Conservation (phyloP, 2,888 invertebrate species). For the Nomada lathburiana region DNA sequence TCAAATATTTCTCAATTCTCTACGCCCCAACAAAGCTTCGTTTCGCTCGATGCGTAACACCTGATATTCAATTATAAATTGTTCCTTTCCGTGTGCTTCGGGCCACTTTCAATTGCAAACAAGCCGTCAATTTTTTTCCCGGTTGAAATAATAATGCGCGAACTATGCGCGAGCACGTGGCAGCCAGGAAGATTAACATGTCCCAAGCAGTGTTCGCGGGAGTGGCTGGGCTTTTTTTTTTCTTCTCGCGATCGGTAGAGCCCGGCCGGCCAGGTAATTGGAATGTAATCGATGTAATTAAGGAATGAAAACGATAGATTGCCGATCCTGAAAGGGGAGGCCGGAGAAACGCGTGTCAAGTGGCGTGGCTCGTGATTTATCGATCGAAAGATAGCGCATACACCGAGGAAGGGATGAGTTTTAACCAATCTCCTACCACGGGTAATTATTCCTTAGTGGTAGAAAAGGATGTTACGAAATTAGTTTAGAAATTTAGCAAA, state of each 20-base stretch:
- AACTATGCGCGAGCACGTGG: conserved; percentile 24
- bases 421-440: conserved; percentile 1
- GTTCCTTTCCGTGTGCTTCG: not conserved
- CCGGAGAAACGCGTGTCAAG: conserved; percentile 42
- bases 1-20: conserved; percentile 26
- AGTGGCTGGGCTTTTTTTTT: conserved; percentile 48
- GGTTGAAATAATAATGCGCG: conserved; percentile 23
- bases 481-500: no score
- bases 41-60: conserved; percentile 28
- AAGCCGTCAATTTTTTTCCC: conserved; percentile 27
- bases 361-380: conserved; percentile 54
- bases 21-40: conserved; percentile 3
- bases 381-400: conserved; percentile 39
- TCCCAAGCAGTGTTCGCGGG: conserved; percentile 49
- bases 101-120: conserved; percentile 17
- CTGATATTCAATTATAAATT: conserved; percentile 21
- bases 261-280: conserved; percentile 67
- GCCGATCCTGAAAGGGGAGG: conserved; percentile 39
- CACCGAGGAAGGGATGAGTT: conserved; percentile 47
- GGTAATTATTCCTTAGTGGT: not conserved
- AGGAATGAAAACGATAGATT: conserved; percentile 67
- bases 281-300: conserved; percentile 74
- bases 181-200: conserved; percentile 61
- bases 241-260: conserved; percentile 42
- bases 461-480: not conserved